phyloP scores from a whole-genome alignment of 2,888 invertebrate species.

The Nomada goodeniana region DNA sequence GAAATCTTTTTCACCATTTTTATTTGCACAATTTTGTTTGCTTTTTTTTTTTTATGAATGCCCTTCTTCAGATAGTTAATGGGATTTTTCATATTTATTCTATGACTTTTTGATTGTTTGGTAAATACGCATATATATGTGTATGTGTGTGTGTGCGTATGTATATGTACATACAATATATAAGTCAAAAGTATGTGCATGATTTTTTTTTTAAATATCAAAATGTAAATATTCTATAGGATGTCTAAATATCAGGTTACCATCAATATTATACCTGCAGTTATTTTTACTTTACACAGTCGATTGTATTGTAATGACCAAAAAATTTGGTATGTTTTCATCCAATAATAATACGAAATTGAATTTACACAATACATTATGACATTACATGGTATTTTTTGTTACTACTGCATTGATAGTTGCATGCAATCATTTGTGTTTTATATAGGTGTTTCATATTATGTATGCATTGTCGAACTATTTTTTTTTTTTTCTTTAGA shows the following conservation, averaged over 20 bases:
- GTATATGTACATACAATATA: constrained; percentile 1
- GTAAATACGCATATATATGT: constrained; percentile 19
- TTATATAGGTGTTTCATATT: constrained; percentile 14
- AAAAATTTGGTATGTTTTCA: constrained; percentile 40
- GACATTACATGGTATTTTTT: constrained; percentile 41
- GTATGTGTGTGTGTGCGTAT: too few species aligned
- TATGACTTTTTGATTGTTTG: constrained; percentile 33
- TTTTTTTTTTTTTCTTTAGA: constrained; percentile 2
- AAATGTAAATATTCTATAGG: constrained; percentile 28
- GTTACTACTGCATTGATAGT: constrained; percentile 29
- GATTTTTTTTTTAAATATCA: constrained; percentile 38
- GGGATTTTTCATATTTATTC: constrained; percentile 26
- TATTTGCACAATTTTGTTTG: constrained; percentile 42
- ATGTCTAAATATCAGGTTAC: constrained; percentile 19
- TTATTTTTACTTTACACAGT: constrained; percentile 33
- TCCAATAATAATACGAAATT: constrained; percentile 38
- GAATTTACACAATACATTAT: constrained; percentile 37
- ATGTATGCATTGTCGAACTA: not conserved
- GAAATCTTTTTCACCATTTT: constrained; percentile 43
- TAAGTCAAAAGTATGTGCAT: constrained; percentile 53
- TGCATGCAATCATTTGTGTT: constrained; percentile 42
- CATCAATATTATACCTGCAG: constrained; percentile 2
- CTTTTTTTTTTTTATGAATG: constrained; percentile 20
- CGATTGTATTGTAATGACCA: constrained; percentile 23
- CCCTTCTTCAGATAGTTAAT: constrained; percentile 34